These are phyloP conservation scores for Himantopus leucocephalus DNA, from an alignment of 2,113 vertebrate species.

Conservation along the genomic window DNA sequence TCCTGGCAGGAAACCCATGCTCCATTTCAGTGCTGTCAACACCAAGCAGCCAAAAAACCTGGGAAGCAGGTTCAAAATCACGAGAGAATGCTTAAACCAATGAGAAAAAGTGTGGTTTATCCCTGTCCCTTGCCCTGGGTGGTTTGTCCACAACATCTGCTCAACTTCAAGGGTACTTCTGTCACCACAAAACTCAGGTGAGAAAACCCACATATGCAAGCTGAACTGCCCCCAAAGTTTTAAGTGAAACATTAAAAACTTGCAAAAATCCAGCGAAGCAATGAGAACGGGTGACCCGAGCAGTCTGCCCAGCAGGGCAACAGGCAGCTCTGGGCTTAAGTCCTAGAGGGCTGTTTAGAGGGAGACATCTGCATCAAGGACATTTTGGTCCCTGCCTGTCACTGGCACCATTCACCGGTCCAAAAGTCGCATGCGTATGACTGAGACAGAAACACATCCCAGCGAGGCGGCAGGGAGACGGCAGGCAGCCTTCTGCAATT, in stretches of 20 bases:
- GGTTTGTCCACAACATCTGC: background rate
- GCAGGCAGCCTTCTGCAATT: slow-evolving; percentile 13
- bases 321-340: background rate
- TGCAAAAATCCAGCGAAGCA: background rate
- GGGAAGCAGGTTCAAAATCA: background rate
- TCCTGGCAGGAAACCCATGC: background rate
- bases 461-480: background rate
- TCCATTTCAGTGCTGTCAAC: background rate
- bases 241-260: background rate
- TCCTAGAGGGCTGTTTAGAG: background rate
- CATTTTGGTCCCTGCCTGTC: background rate
- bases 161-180: background rate
- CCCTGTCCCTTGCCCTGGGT: background rate
- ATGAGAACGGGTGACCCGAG: rapidly evolving
- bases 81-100: background rate
- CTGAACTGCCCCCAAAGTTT: background rate
- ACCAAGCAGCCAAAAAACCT: background rate
- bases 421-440: rapidly evolving
- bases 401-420: background rate
- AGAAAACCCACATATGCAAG: background rate
- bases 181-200: background rate
- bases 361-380: background rate
- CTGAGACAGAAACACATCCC: background rate
- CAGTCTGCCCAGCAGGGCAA: background rate
- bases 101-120: background rate